These are phyloP conservation scores for Bicyclus anynana DNA, from an alignment of 1,140 invertebrate genomes.

Conservation along the genomic window DNA sequence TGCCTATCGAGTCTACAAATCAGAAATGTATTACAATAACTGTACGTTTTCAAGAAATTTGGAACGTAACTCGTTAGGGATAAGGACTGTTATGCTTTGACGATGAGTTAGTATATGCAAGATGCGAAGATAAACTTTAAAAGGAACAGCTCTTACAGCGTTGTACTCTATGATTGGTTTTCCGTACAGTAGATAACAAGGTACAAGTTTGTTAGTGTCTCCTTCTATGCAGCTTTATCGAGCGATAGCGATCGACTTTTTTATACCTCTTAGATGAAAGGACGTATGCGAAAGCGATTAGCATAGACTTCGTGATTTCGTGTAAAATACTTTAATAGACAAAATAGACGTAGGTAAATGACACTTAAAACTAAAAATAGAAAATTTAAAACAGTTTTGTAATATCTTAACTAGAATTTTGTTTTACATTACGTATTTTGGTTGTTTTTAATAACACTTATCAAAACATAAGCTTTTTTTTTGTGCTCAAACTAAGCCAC, in stretches of 20 bases:
- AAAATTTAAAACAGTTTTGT: no score
- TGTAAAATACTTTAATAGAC: background rate
- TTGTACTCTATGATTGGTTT: conserved; percentile 42
- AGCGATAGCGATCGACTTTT: conserved; percentile 53
- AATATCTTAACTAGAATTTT: no score
- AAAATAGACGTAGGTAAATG: no score
- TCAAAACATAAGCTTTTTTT: no score
- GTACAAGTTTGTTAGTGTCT: conserved; percentile 35
- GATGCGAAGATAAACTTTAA: conserved; percentile 31
- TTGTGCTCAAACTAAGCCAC: no score
- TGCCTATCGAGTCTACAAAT: conserved; percentile 26
- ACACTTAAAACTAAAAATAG: no score
- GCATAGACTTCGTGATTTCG: no score
- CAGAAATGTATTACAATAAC: conserved; percentile 20
- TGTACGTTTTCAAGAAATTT: conserved; percentile 1
- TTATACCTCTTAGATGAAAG: conserved; percentile 57
- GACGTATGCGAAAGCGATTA: conserved; percentile 20
- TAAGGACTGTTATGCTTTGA: conserved; percentile 11
- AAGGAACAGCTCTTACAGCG: conserved; percentile 34
- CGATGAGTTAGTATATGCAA: conserved; percentile 20
- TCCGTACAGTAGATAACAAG: conserved; percentile 39
- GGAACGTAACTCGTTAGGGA: conserved; percentile 13
- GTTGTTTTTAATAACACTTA: no score
- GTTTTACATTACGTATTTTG: no score
- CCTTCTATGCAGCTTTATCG: conserved; percentile 58